Base-by-base conservation (phyloP, 2,113 vertebrate species). In the Oncorhynchus keta region DNA sequence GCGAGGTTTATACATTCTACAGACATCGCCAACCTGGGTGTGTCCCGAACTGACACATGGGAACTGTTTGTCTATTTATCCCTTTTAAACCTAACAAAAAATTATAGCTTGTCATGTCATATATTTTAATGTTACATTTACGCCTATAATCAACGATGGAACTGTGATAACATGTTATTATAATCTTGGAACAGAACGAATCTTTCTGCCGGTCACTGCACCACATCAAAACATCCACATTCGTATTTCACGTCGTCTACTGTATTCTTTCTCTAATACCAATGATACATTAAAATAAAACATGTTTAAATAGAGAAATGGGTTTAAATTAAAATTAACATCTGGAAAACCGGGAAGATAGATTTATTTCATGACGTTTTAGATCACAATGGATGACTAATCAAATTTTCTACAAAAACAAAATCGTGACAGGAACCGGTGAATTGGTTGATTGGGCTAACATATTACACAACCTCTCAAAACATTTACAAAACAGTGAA, bases 11-110 rank as follows among this genome's bases (percentile, higher is more conserved):
- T 86, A 86, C 85, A 91, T 86, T 86, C 86, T 80, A 86, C 89
- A 91, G 91, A 92, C 91, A 90, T 83, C 84, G 88, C 79, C 91
- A 91, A 85, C 89, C 91, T 89, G 93, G 93, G 93, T 94, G 93
- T 94, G 93, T 94, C 93, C 90, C 93, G 83, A 82, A 79, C 88
- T 89, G 89, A 91, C 90, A 92, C 91, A 92, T 88, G 87, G 88
- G 88, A 82, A 88, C 86, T 83, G 88, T 87, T 90, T 87, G 73
- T 87, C 18, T 24, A 24, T 62, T 7, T 75, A 82, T 76, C 65
- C 45, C 24, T 64, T 67, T 51, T 30, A 20, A 70, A 70, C 45
- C 57, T 64, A 55, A 67, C 28, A 28, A 75, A 20, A 51, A 71
- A 35, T 20, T n/a, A 22, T 68, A 20, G 32, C 7, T 9, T 32